phyloP scores from a whole-genome alignment of 2,797 vertebrate species.

The Eidolon dupreanum region DNA sequence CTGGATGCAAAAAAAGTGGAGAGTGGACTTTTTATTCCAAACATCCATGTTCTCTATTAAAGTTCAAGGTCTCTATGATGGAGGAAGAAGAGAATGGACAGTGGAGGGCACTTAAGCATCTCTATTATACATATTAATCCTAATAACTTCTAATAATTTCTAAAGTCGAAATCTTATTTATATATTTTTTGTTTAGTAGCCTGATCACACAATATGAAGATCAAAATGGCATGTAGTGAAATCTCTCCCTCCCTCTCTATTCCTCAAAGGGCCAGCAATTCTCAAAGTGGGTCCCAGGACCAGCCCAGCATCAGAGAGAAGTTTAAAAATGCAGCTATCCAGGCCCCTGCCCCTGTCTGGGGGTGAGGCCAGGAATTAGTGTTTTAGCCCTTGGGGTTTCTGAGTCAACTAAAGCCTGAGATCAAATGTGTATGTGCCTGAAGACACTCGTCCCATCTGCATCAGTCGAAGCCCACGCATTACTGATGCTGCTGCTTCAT shows the following conservation, averaged over 20 bases:
- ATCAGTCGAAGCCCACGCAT: not conserved
- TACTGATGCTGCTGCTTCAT: accelerated
- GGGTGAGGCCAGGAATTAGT: not conserved
- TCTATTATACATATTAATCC: not conserved
- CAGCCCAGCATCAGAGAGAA: not conserved
- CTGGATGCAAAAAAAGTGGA: not conserved
- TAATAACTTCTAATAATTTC: not conserved
- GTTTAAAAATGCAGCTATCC: not conserved
- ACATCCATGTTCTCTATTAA: not conserved
- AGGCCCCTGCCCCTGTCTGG: not conserved
- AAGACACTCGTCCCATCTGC: too few relatives aligned
- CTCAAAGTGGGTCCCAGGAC: not conserved
- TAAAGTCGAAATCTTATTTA: not conserved
- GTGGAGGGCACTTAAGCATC: not conserved
- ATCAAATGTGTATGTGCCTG: not conserved
- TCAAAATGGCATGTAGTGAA: not conserved
- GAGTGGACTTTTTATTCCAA: not conserved
- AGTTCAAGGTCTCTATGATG: not conserved
- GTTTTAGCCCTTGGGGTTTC: not conserved
- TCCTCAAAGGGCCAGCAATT: too few relatives aligned
- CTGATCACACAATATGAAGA: not conserved
- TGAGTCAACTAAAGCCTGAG: not conserved
- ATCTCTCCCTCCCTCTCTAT: not conserved
- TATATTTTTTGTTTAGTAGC: not conserved
- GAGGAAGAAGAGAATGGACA: not conserved